Percentiles rank a stretch among this genome's conserved stretches.
Conservation (phyloP, 2,888 invertebrate species). For the Dicyrtoma fusca region DNA sequence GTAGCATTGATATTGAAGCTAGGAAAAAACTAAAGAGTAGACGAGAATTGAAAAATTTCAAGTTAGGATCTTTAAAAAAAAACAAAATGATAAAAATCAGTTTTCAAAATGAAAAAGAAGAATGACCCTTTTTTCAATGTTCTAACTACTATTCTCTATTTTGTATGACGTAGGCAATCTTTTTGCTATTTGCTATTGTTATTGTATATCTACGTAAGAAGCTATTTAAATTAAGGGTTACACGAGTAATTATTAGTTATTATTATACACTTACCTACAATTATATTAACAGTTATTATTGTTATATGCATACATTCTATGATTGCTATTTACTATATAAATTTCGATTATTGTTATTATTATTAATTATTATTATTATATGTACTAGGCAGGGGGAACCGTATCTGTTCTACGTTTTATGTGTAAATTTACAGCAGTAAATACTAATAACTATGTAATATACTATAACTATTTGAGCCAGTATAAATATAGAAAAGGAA, state of each 20-base stretch:
- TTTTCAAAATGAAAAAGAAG: neutral
- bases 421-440: neutral
- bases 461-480: too few species aligned
- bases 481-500: too few species aligned
- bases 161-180: constrained; percentile 17
- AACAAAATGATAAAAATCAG: neutral
- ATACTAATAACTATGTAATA: neutral
- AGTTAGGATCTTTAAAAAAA: constrained; percentile 5
- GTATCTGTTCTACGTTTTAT: neutral
- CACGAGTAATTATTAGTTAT: neutral
- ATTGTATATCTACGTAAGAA: neutral
- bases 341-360: neutral
- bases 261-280: neutral
- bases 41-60: neutral
- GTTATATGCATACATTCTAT: neutral
- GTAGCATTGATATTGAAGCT: too few species aligned
- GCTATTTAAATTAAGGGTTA: neutral
- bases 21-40: too few species aligned
- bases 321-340: neutral
- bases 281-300: neutral
- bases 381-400: neutral
- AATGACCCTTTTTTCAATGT: too few species aligned
- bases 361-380: too few species aligned
- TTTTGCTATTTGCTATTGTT: constrained; percentile 8
- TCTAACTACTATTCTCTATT: constrained; percentile 4